These are phyloP conservation scores for Nephrotoma flavescens DNA, from an alignment of 2,888 invertebrate genomes.

Conservation along the genomic window DNA sequence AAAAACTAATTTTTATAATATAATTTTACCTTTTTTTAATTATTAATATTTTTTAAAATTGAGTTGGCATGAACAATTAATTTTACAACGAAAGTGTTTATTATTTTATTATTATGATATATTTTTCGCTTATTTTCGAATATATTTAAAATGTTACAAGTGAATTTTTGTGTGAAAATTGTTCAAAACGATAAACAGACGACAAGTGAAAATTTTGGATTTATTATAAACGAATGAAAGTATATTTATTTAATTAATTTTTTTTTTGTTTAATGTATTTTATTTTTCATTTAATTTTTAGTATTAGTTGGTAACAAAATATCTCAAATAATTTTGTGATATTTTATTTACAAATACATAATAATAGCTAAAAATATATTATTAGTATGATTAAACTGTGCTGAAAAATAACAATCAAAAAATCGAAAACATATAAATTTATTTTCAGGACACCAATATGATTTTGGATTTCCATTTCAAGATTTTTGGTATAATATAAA, in stretches of 20 bases:
- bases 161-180: background rate
- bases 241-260: constrained; percentile 1
- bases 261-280: background rate
- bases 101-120: background rate
- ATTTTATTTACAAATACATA: background rate
- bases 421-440: background rate
- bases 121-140: background rate
- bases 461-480: constrained; percentile 16
- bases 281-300: background rate
- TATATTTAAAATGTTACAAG: background rate
- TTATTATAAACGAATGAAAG: constrained; percentile 1
- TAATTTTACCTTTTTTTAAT: background rate
- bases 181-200: background rate
- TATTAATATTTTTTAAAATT: background rate
- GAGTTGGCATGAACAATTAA: background rate
- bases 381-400: background rate
- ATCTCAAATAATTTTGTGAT: background rate
- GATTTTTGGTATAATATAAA: constrained; percentile 34
- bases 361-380: background rate
- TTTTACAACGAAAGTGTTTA: background rate
- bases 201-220: background rate
- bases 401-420: background rate
- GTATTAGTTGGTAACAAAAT: background rate
- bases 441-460: constrained; percentile 5
- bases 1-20: background rate